Conservation (phyloP, 2,113 vertebrate species). For the Cranoglanis bouderius region DNA sequence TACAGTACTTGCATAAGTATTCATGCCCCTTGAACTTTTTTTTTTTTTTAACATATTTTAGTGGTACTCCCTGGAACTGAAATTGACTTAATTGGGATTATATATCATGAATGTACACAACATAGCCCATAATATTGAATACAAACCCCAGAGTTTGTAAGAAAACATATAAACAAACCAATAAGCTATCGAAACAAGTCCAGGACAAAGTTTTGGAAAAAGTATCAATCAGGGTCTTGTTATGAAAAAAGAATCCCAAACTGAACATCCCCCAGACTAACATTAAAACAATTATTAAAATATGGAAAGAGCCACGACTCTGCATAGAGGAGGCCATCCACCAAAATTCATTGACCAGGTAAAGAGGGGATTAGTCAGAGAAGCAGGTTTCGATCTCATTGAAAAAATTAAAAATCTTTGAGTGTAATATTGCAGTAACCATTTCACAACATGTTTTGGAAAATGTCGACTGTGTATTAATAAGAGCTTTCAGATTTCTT, state of each 20-base stretch:
- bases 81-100: background rate
- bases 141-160: background rate
- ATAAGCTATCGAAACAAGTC: background rate
- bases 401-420: background rate
- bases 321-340: background rate
- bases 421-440: background rate
- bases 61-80: background rate
- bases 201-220: background rate
- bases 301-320: background rate
- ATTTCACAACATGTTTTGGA: background rate
- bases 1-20: background rate
- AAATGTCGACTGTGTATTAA: background rate
- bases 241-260: background rate
- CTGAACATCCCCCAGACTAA: background rate
- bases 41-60: background rate
- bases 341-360: background rate
- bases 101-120: background rate
- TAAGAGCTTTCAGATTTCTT: background rate
- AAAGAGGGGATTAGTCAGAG: background rate
- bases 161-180: background rate
- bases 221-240: background rate
- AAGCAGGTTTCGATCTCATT: background rate
- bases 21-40: background rate
- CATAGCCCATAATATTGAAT: background rate
- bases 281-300: background rate